Evolutionary conservation across 2,797 vertebrate genomes (phyloP), one percentile per base, ranked within the genome.

Genomic region (Chiloscyllium punctatum): DNA sequence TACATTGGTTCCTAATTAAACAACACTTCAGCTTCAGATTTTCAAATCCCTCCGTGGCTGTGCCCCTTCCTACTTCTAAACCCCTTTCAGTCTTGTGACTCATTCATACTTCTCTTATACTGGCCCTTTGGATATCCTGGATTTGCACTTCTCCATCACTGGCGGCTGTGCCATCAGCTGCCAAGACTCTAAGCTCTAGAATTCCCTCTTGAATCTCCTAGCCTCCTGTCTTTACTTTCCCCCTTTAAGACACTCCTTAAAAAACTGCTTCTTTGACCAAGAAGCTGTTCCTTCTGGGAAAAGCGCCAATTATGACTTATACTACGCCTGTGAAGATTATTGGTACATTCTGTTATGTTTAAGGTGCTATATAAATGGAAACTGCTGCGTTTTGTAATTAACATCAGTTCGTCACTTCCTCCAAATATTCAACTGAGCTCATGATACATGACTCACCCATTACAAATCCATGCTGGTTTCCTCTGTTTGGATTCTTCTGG

Each of bases 381-480:
- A 16, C 13, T 16, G 33, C 15, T 79, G 74, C 15, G 74, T 79
- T 79, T n/a, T 4, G 0, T 37, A 82, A 82, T 0, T 71, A 82
- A 82, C n/a, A 82, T 82, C 79, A 1, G 15, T 37, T 37, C 37
- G 37, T 18, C 33, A 82, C n/a, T 42, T n/a, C 33, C n/a, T 82
- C 79, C 37, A 82, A 79, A 82, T 5, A 21, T 42, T 82, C 21
- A 82, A 82, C 37, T 37, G 37, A n/a, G 79, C 18, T 37, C n/a
- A n/a, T 82, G 37, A 42, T 37, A 6, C 79, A 37, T 82, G 79
- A 82, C 79, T 79, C 37, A 79, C 77, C 77, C 77, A n/a, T 79
- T 79, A 79, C 77, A 79, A 37, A 79, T 79, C 77, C 77, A 79
- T 82, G 79, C 37, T 82, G 79, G 79, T 79, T 82, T 82, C 37